Conservation (phyloP, 2,888 invertebrate genomes). For the Diaperis boleti region DNA sequence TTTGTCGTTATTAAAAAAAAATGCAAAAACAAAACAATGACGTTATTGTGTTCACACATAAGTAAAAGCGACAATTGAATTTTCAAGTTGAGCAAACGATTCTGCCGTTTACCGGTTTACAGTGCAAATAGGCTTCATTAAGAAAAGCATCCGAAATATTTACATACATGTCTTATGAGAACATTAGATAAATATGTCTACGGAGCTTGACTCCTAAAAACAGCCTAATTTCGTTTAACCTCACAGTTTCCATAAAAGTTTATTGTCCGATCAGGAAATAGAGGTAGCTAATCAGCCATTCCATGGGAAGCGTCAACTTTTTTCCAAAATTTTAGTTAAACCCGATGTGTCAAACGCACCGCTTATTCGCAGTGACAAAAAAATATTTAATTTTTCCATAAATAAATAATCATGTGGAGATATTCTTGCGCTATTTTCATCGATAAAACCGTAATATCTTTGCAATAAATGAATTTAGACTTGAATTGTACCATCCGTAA, state of each 20-base stretch:
- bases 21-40: neutral
- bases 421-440: too few relatives aligned
- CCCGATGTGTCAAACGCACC: too few relatives aligned
- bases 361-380: too few relatives aligned
- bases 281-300: conserved; percentile 20
- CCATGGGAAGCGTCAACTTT: too few relatives aligned
- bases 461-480: too few relatives aligned
- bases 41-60: too few relatives aligned
- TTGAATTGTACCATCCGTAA: too few relatives aligned
- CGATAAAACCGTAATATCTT: too few relatives aligned
- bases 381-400: too few relatives aligned
- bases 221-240: conserved; percentile 32
- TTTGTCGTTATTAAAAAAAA: neutral
- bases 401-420: too few relatives aligned
- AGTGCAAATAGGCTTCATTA: neutral
- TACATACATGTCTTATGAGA: neutral
- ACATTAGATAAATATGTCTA: neutral
- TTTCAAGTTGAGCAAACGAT: conserved; percentile 2
- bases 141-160: neutral
- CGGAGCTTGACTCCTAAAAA: conserved; percentile 26
- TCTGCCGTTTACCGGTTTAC: neutral
- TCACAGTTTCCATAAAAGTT: conserved; percentile 12
- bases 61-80: conserved; percentile 3
- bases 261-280: conserved; percentile 29
- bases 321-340: too few relatives aligned